These are phyloP conservation scores for Castor canadensis DNA, from an alignment of 2,113 vertebrate genomes.

Conservation along the genomic window DNA sequence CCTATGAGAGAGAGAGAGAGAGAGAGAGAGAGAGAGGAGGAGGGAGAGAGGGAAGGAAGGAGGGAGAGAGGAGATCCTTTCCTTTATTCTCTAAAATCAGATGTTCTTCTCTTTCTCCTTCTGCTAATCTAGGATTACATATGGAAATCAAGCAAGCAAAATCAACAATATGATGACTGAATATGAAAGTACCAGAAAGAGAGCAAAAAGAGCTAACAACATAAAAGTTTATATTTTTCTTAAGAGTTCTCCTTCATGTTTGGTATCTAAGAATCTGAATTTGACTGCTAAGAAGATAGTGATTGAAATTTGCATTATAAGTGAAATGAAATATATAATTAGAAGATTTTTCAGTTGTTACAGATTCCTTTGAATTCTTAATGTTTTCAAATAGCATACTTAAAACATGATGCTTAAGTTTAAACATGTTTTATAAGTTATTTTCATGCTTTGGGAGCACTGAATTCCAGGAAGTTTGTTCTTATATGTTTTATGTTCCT, in stretches of 20 bases:
- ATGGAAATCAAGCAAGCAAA: neutral
- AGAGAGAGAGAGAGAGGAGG: too few species aligned
- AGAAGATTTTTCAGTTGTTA: neutral
- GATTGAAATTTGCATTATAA: slow-evolving; percentile 13
- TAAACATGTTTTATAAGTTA: neutral
- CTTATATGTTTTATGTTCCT: neutral
- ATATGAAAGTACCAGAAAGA: slow-evolving; percentile 31
- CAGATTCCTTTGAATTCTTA: slow-evolving; percentile 7
- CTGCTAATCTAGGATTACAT: neutral
- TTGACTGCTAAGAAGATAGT: neutral
- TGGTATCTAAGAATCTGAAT: slow-evolving; percentile 47
- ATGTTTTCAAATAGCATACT: slow-evolving; percentile 31
- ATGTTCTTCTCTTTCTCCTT: neutral
- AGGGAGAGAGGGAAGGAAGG: too few species aligned
- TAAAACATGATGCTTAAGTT: neutral
- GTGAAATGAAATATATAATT: slow-evolving; percentile 5
- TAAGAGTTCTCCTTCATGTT: slow-evolving; percentile 32
- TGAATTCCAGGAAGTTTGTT: neutral
- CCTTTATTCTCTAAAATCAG: neutral
- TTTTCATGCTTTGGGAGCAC: neutral
- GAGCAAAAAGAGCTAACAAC: neutral
- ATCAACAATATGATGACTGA: slow-evolving; percentile 17
- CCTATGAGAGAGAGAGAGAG: too few species aligned
- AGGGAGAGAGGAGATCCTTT: neutral
- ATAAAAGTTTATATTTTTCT: slow-evolving; percentile 34